Evolutionary conservation across 2,113 vertebrate species (phyloP), one percentile per base, ranked within the genome.

Genomic region (Meles meles): DNA sequence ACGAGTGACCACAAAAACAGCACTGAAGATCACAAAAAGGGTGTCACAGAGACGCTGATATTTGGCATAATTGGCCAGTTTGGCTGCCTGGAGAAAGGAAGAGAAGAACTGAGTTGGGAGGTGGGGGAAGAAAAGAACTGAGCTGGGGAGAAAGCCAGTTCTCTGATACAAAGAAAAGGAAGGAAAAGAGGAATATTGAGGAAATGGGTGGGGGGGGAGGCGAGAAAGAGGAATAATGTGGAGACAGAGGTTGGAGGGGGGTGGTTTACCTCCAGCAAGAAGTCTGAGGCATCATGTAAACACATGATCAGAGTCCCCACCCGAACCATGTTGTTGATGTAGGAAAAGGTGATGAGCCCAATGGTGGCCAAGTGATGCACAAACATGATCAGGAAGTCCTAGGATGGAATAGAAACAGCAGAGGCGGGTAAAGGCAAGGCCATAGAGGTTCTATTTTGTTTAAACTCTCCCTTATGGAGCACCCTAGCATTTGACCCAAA

Each of bases 361-460:
- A 99, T 98, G 0, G 99, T 99, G 69, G 99, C 99, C 98, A 99
- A 98, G 94, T 99, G 99, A 98, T 99, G 99, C 91, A 99, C 97
- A 21, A 99, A 99, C 99, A 99, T 99, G 81, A 99, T 99, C 88
- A 99, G 98, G 97, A 99, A 99, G 96, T 99, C 99, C 99, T 99
- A 98, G 18, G 88, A 98, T 71, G 4, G 71, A 55, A 47, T 83
- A 44, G 49, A 93, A 88, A 94, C 29, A 85, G 37, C 61, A 92
- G 49, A 74, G 55, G 42, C 34, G 34, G 52, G 67, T 84, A 55
- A 72, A 42, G 42, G 55, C 76, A 79, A 87, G 39, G 94, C 47
- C 47, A 8, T 0, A 81, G 79, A 79, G 27, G 13, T 59, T 79
- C 55, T 37, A 71, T 76, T 92, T 59, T 85, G 76, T n/a, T 84